Evolutionary conservation across 2,113 vertebrate species (phyloP), one percentile per base, ranked within the genome.

Genomic region (Pyrgilauda ruficollis): DNA sequence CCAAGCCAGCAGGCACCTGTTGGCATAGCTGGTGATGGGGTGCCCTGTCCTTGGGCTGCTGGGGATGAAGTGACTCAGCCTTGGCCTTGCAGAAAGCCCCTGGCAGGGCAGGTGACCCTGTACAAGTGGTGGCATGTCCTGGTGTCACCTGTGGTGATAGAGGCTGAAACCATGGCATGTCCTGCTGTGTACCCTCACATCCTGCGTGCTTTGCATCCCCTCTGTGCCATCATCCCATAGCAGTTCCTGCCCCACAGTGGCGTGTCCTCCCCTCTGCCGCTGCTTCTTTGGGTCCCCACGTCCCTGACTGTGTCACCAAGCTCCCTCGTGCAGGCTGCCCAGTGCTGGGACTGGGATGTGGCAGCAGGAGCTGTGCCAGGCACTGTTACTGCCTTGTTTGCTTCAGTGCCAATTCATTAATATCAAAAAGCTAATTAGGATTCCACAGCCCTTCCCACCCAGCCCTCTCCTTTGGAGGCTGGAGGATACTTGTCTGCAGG

Each of bases 351-450:
- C 55, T 75, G 74, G 86, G 86, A 85, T 62, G 76, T 74, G 77
- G 86, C 15, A 26, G 67, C 80, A 77, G 53, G 79, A 84, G 82
- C 73, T 52, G 44, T 72, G 87, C 86, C 72, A 94, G 87, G 58
- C 8, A 7, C 69, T 15, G 30, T 67, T 8, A 56, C 63, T 1
- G 46, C 30, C 72, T 87, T 94, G 74, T 90, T 96, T 94, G 64
- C 83, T 89, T 80, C 61, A 31, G 66, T 46, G 53, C 33, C 72
- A 67, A 59, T 49, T 96, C 84, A 72, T 96, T 96, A 92, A 87
- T 93, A 95, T 67, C 59, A 14, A 92, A 80, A 67, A 89, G 61
- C 85, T 96, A 95, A 96, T 97, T 95, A 95, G 75, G 77, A 93
- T 96, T 95, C 97, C 5, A 8, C 80, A 96, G 91, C 69, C 86